Evolutionary conservation across 2,888 invertebrate genomes (phyloP), one percentile per base, ranked within the genome.

Genomic region (Monopis laevigella): DNA sequence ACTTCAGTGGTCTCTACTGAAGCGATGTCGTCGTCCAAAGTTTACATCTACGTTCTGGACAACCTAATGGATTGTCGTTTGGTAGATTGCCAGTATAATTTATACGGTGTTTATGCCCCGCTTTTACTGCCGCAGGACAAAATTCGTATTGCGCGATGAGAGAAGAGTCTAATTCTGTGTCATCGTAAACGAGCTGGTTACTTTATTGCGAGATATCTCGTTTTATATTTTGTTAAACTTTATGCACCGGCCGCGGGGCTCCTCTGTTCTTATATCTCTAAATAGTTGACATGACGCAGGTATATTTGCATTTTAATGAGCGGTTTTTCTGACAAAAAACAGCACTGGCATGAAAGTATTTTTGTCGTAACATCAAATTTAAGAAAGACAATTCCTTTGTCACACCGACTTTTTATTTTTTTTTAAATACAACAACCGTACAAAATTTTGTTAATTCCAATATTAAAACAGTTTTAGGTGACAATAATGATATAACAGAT

Each of bases 311-410:
- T 13, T 71, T 74, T 70, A 73, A 57, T 55, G 49, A 54, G 58
- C 60, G 2, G 18, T 36, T 75, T 78, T 77, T 75, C 16, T 77
- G 78, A 75, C 77, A 78, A 77, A 78, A n/a, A n/a, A n/a, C n/a
- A n/a, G n/a, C n/a, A n/a, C n/a, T n/a, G n/a, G n/a, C n/a, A n/a
- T n/a, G n/a, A n/a, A n/a, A n/a, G n/a, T n/a, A n/a, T n/a, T n/a
- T n/a, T n/a, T n/a, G n/a, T n/a, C n/a, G n/a, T n/a, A n/a, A n/a
- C n/a, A n/a, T n/a, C n/a, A n/a, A n/a, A n/a, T n/a, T n/a, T n/a
- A n/a, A n/a, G n/a, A n/a, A n/a, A n/a, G n/a, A n/a, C n/a, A n/a
- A n/a, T n/a, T n/a, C n/a, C n/a, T n/a, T n/a, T n/a, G n/a, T n/a
- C n/a, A n/a, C n/a, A n/a, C n/a, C n/a, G n/a, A n/a, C n/a, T n/a